Evolutionary conservation across 2,797 vertebrate species (phyloP).

Genomic region (Pseudochaenichthys georgianus): DNA sequence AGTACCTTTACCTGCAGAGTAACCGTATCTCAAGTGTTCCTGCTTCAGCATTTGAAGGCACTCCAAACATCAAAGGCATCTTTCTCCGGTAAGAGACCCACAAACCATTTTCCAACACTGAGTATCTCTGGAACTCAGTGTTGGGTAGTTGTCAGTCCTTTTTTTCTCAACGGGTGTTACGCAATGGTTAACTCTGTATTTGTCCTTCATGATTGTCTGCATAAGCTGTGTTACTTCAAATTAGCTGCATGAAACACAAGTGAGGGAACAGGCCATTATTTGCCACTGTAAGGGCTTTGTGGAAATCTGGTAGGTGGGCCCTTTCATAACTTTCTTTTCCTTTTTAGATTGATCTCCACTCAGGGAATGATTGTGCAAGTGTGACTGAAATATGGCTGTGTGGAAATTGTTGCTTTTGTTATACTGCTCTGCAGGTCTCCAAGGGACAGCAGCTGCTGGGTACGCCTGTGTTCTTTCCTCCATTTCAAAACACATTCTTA

Average conservation of each 20-base stretch:
- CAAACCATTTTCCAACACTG: background rate
- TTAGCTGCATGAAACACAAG: background rate
- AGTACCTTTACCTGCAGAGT: constrained; percentile 94
- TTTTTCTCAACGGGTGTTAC: background rate
- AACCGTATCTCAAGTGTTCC: constrained; percentile 91
- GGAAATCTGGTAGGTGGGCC: constrained; percentile 2
- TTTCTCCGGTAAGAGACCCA: constrained; percentile 89
- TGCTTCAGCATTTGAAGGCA: constrained; percentile 90
- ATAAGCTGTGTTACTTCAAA: constrained; percentile 11
- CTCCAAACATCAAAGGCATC: constrained; percentile 95
- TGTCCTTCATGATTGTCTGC: background rate
- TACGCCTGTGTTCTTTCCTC: background rate
- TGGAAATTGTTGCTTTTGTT: constrained; percentile 18
- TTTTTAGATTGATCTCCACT: constrained; percentile 24
- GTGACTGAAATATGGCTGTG: background rate
- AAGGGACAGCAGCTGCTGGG: background rate
- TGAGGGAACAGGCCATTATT: background rate
- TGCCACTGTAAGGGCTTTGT: background rate
- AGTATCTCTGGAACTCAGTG: background rate
- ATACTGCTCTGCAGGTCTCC: background rate
- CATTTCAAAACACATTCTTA: background rate
- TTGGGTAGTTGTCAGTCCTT: background rate
- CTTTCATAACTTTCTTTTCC: constrained; percentile 16
- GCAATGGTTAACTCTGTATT: background rate
- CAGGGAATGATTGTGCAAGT: constrained; percentile 25